phyloP scores from a whole-genome alignment of 2,797 vertebrate genomes.

The Phaenicophaeus curvirostris region DNA sequence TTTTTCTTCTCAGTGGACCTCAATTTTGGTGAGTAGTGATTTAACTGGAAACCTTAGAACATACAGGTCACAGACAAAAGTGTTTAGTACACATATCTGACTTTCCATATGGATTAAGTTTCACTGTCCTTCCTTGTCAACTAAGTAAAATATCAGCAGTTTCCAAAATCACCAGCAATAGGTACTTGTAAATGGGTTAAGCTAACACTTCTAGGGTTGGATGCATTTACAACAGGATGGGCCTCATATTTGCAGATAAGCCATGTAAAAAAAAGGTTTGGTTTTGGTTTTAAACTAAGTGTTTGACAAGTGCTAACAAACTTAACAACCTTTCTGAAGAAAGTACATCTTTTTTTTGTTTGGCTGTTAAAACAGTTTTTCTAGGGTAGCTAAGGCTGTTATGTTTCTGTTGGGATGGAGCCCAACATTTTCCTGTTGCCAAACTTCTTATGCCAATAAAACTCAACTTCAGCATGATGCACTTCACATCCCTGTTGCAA shows the following conservation, averaged over 20 bases:
- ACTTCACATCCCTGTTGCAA: background rate
- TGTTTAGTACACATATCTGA: conserved; percentile 19
- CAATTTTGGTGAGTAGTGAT: background rate
- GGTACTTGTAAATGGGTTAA: background rate
- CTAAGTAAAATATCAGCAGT: conserved; percentile 30
- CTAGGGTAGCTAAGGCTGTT: background rate
- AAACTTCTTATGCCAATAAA: background rate
- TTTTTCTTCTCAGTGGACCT: background rate
- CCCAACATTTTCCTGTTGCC: background rate
- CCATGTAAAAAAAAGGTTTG: conserved; percentile 33
- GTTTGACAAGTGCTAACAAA: conserved; percentile 36
- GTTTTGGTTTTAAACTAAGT: conserved; percentile 7
- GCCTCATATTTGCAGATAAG: conserved; percentile 64
- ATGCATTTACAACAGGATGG: conserved; percentile 51
- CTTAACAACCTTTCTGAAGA: background rate
- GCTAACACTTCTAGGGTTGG: conserved; percentile 41
- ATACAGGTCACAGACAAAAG: background rate
- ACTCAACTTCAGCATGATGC: background rate
- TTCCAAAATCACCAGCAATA: conserved; percentile 49
- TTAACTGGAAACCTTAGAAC: conserved; percentile 42
- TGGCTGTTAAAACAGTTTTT: background rate
- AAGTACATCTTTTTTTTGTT: background rate
- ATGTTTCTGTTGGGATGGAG: background rate
- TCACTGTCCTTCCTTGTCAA: conserved; percentile 53
- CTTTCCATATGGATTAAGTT: conserved; percentile 19